Base-by-base conservation (phyloP, 2,797 vertebrate species). In the Danio aesculapii region DNA sequence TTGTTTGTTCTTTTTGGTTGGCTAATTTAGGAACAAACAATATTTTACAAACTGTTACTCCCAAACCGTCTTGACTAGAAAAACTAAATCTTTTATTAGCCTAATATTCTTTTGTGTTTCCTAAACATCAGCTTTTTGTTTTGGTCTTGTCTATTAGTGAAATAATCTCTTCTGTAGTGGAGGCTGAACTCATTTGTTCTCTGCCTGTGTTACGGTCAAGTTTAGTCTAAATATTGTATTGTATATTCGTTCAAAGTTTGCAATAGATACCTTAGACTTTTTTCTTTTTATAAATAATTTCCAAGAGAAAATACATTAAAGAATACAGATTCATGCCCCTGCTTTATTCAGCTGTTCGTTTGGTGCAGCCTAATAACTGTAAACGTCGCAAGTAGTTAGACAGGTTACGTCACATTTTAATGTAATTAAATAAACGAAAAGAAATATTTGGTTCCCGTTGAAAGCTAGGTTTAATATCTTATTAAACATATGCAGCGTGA, bases 181-280 rank as follows among this genome's bases (percentile, higher is more conserved):
- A 83, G 79, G 74, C 71, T 62, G 58, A 80, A 84, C 58, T 81
- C 41, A 69, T 68, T 64, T 74, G 43, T 57, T 75, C 75, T 75
- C 81, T 84, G 66, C 78, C 81, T 84, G n/a, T 87, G 75, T 81
- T 70, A 75, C 30, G 83, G 71, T 87, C 84, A 83, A 81, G 83
- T 80, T 3, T 30, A n/a, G n/a, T n/a, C n/a, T n/a, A n/a, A n/a
- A n/a, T n/a, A n/a, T n/a, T n/a, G n/a, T n/a, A n/a, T n/a, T n/a
- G n/a, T n/a, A n/a, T n/a, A n/a, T 81, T 79, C 62, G 75, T 81
- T 83, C 80, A 74, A 66, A 77, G 64, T 70, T 83, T 85, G 64
- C 78, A 83, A 79, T 81, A 85, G 78, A 81, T 67, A 66, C 52
- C 52, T 81, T 72, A 59, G n/a, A n/a, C n/a, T n/a, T n/a, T n/a